Evolutionary conservation across 2,113 vertebrate species (phyloP), one percentile per base, ranked within the genome.

Genomic region (Carassius auratus): DNA sequence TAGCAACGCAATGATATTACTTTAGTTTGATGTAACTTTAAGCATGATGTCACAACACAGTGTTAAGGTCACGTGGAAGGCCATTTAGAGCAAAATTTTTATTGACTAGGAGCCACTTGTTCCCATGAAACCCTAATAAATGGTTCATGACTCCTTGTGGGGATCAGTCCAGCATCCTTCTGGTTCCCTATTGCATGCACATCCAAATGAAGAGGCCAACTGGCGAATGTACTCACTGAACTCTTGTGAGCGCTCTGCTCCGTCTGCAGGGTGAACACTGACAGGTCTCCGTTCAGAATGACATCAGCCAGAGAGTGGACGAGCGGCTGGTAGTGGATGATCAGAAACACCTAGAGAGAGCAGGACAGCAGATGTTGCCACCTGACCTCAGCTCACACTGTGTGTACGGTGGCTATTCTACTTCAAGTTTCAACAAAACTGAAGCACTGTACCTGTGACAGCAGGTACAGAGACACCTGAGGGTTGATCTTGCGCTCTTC

Each of bases 391-490:
- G 76, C 33, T 78, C 33, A 78, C 19, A 13, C 0, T 4, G 3
- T 59, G 26, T 21, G 15, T 21, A 42, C 21, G 0, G 9, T 38
- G 17, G 68, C 17, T 71, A 38, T 42, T 71, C 68, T 42, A n/a
- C 36, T n/a, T 36, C 36, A 81, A 81, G 45, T 81, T 42, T 64
- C 15, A 48, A 64, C 78, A 80, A 80, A 80, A 45, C 15, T 21
- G 52, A 82, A 68, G 23, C 10, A 62, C 13, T 83, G 76, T 95
- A 99, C 98, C 95, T 99, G 98, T 19, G 98, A 99, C 75, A 99
- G 96, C 84, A 99, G 96, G 89, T 99, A 99, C 26, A 99, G 97
- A 9, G 98, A 97, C 88, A 99, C 98, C 8, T 98, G 97, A 61
- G 97, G 94, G 91, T 97, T 99, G 89, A 99, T 99, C 92, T 97